phyloP scores from a whole-genome alignment of 2,797 vertebrate species.

The Manis crassicaudata region DNA sequence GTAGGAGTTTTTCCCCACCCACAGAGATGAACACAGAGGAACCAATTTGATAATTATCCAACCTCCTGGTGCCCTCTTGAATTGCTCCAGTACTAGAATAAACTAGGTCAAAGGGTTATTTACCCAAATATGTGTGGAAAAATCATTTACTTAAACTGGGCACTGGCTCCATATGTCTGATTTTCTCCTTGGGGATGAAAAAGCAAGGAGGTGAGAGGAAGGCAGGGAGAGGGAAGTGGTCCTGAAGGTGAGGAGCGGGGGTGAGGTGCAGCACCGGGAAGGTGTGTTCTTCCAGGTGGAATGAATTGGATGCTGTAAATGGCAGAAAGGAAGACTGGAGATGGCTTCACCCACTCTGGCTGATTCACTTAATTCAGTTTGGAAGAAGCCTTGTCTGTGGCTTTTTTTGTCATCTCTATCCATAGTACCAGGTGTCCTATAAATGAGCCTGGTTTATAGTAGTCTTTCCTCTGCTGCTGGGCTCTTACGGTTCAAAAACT shows the following conservation, averaged over 20 bases:
- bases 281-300: background rate
- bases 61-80: constrained; percentile 62
- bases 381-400: background rate
- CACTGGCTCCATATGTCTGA: background rate
- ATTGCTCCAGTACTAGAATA: constrained; percentile 62
- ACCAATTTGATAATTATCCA: constrained; percentile 74
- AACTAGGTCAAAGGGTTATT: constrained; percentile 55
- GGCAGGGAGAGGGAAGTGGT: background rate
- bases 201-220: background rate
- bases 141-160: background rate
- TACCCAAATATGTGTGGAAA: background rate
- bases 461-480: background rate
- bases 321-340: background rate
- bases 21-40: constrained; percentile 79
- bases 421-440: background rate
- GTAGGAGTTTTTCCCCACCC: constrained; percentile 72
- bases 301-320: background rate
- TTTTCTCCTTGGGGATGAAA: background rate
- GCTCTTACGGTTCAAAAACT: background rate
- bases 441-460: background rate
- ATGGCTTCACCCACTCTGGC: background rate
- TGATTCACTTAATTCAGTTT: constrained; percentile 60
- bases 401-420: background rate
- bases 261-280: background rate
- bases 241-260: background rate